Evolutionary conservation across 2,888 invertebrate genomes (phyloP).

Genomic region (Parochlus steinenii): DNA sequence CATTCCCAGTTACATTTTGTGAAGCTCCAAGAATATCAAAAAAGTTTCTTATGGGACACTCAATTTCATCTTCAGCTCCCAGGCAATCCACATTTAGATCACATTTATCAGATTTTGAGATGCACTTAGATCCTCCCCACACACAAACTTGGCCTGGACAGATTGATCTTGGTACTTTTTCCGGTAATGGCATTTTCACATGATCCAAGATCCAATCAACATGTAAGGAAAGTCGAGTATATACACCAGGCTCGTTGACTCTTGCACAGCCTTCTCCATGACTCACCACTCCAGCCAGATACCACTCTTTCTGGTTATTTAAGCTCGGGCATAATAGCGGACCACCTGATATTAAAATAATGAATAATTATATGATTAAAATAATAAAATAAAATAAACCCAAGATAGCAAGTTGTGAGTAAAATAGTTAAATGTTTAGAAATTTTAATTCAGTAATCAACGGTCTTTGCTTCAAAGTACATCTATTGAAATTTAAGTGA

Average conservation of each 20-base stretch:
- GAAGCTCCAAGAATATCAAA: neutral
- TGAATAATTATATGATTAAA: conserved; percentile 13
- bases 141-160: conserved; percentile 62
- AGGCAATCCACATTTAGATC: conserved; percentile 61
- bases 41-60: conserved; percentile 32
- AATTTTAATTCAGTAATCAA: neutral
- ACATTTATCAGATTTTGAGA: conserved; percentile 47
- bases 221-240: conserved; percentile 59
- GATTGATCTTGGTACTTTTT: conserved; percentile 35
- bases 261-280: conserved; percentile 77
- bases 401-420: neutral
- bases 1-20: neutral
- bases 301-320: conserved; percentile 49
- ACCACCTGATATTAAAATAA: conserved; percentile 61
- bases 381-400: neutral
- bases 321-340: conserved; percentile 66
- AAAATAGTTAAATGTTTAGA: neutral
- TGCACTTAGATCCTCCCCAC: conserved; percentile 47
- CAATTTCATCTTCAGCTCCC: conserved; percentile 62
- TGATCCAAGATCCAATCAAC: conserved; percentile 54
- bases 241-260: conserved; percentile 63
- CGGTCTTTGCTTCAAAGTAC: too few species aligned
- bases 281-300: conserved; percentile 68
- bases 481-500: neutral
- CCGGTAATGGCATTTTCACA: conserved; percentile 26